Conservation (phyloP, 2,113 vertebrate species). For the Syngnathus typhle region DNA sequence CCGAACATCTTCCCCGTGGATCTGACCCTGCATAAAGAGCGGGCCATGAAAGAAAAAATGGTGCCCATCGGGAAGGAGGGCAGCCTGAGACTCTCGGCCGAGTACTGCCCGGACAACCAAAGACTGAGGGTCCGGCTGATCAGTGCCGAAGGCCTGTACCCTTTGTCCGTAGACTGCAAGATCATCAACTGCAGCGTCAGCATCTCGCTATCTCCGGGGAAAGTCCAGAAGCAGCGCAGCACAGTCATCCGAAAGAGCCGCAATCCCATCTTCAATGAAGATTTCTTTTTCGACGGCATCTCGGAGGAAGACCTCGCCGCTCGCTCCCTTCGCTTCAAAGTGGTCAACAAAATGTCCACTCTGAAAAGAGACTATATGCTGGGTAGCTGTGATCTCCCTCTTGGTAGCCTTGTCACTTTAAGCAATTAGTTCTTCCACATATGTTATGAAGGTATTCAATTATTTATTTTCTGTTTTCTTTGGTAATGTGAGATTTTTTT, state of each 20-base stretch:
- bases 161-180: slow-evolving; percentile 69
- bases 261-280: slow-evolving; percentile 85
- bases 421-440: slow-evolving; percentile 19
- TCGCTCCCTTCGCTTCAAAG: slow-evolving; percentile 77
- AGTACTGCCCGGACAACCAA: slow-evolving; percentile 75
- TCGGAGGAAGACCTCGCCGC: slow-evolving; percentile 71
- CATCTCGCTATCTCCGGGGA: slow-evolving; percentile 77
- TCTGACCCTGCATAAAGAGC: slow-evolving; percentile 64
- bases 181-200: slow-evolving; percentile 79
- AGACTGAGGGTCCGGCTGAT: slow-evolving; percentile 81
- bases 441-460: slow-evolving; percentile 38
- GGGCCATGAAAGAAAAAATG: slow-evolving; percentile 72
- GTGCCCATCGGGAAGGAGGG: slow-evolving; percentile 73
- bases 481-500: slow-evolving; percentile 55
- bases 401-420: slow-evolving; percentile 62
- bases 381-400: slow-evolving; percentile 68
- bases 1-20: slow-evolving; percentile 68
- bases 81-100: slow-evolving; percentile 74
- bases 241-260: slow-evolving; percentile 81
- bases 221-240: slow-evolving; percentile 80
- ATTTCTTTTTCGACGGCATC: slow-evolving; percentile 84
- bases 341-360: slow-evolving; percentile 76
- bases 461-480: slow-evolving; percentile 63
- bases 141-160: slow-evolving; percentile 76
- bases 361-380: slow-evolving; percentile 77